phyloP scores from a whole-genome alignment of 2,113 vertebrate species.

The Cebidichthys violaceus region DNA sequence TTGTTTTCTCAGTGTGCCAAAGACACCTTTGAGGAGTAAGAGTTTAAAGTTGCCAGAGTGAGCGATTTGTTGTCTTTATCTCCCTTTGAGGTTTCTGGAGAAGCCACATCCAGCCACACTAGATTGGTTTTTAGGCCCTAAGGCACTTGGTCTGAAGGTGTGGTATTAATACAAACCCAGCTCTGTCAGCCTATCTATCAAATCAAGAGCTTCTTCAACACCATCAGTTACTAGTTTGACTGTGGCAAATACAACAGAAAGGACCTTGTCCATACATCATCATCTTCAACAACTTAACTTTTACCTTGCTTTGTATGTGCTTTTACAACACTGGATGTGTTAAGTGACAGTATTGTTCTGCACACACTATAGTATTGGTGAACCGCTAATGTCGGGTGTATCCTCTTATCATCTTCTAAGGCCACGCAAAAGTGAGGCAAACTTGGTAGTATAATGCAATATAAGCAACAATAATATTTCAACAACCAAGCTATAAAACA shows the following conservation, averaged over 20 bases:
- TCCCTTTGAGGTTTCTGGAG: slow-evolving; percentile 50
- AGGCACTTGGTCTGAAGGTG: slow-evolving; percentile 30
- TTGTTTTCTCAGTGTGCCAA: slow-evolving; percentile 43
- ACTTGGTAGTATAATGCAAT: not conserved
- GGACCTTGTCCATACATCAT: not conserved
- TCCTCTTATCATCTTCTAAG: not conserved
- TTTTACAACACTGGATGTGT: not conserved
- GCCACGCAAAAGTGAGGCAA: not conserved
- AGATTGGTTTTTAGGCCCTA: slow-evolving; percentile 54
- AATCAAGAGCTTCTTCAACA: slow-evolving; percentile 9
- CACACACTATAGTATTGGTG: not conserved
- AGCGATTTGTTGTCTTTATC: slow-evolving; percentile 66
- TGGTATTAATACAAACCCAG: slow-evolving; percentile 37
- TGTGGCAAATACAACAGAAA: slow-evolving; percentile 20
- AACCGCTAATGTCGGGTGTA: not conserved
- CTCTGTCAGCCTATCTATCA: slow-evolving; percentile 59
- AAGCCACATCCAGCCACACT: slow-evolving; percentile 38
- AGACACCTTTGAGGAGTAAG: slow-evolving; percentile 57
- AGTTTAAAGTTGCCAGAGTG: slow-evolving; percentile 68
- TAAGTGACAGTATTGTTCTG: not conserved
- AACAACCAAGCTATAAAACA: not conserved
- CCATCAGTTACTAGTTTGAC: slow-evolving; percentile 19
- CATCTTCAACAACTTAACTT: not conserved
- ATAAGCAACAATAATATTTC: not conserved
- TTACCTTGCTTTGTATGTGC: not conserved